These are phyloP conservation scores for Eonycteris spelaea DNA, from an alignment of 2,113 vertebrate species.

Conservation along the genomic window DNA sequence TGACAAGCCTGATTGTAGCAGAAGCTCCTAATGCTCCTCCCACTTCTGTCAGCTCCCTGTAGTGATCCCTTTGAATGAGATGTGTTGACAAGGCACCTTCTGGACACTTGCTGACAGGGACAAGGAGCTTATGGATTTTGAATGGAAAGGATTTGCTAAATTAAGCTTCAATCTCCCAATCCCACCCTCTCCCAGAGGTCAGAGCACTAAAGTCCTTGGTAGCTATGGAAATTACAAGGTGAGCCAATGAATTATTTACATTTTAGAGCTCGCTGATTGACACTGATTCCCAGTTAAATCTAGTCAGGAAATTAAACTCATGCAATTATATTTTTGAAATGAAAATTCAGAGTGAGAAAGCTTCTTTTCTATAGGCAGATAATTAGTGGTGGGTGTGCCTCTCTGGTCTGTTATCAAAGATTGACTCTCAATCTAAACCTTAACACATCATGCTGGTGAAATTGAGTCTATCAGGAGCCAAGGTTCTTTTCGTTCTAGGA, in stretches of 20 bases:
- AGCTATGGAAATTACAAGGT: slow-evolving; percentile 49
- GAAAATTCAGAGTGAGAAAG: slow-evolving; percentile 9
- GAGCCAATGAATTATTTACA: slow-evolving; percentile 47
- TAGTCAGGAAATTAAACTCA: slow-evolving; percentile 35
- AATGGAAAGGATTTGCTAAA: slow-evolving; percentile 75
- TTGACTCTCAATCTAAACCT: background rate
- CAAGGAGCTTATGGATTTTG: slow-evolving; percentile 71
- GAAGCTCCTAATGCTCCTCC: background rate
- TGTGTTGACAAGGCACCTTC: slow-evolving; percentile 61
- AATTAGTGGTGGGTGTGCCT: background rate
- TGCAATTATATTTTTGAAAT: slow-evolving; percentile 43
- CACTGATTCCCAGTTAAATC: slow-evolving; percentile 46
- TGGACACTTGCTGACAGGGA: slow-evolving; percentile 59
- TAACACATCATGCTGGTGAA: background rate
- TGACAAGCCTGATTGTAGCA: background rate
- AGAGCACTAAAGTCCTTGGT: background rate
- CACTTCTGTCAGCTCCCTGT: background rate
- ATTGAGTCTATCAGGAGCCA: background rate
- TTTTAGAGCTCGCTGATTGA: background rate
- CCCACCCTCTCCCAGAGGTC: slow-evolving; percentile 43
- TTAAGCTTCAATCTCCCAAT: slow-evolving; percentile 50
- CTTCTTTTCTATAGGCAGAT: background rate
- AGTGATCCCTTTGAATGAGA: background rate
- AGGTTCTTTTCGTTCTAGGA: background rate
- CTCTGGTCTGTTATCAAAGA: background rate